Base-by-base conservation (phyloP, 2,797 vertebrate species). In the Pipistrellus pipistrellus region DNA sequence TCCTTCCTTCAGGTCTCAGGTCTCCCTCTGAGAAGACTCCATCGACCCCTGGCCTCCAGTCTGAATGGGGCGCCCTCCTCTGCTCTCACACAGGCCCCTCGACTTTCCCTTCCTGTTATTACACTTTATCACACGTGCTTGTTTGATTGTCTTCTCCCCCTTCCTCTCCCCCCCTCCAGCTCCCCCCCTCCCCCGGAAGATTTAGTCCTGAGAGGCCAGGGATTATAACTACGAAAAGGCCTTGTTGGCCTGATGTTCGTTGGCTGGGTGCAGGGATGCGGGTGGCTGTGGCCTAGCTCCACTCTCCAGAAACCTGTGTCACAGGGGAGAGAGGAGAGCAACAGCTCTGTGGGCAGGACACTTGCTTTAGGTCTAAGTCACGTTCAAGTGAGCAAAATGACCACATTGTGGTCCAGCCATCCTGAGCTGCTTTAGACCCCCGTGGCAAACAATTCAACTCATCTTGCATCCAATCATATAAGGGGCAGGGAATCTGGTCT, bases 81-180 rank as follows among this genome's bases (percentile, higher is more conserved):
- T 75, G 55, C 41, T 80, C 35, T 85, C 44, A 30, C 23, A 64
- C 14, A 38, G 85, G 66, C 38, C 4, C 32, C 35, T 51, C 41
- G 20, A 32, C 23, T 77, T 76, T 51, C 51, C 44, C 55, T 83
- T 82, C 48, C 71, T 21, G 15, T 57, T 15, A n/a, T 55, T 51
- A 76, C 8, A 46, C 48, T 62, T 66, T 23, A 71, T 23, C 38
- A 75, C 4, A 20, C 7, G 25, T 41, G 32, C 41, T 81, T 71
- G 51, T 72, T 41, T 68, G 51, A 69, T 8, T 35, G n/a, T 77
- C 41, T 78, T 73, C 48, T 27, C 21, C 23, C 23, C 23, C 8
- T 25, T 1, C 1, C 55, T 4, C 21, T 1, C 1, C 55, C 0
- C 21, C 55, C 55, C 8, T n/a, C n/a, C n/a, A n/a, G n/a, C n/a